Conservation (phyloP, 2,113 vertebrate species). For the Vicugna pacos region DNA sequence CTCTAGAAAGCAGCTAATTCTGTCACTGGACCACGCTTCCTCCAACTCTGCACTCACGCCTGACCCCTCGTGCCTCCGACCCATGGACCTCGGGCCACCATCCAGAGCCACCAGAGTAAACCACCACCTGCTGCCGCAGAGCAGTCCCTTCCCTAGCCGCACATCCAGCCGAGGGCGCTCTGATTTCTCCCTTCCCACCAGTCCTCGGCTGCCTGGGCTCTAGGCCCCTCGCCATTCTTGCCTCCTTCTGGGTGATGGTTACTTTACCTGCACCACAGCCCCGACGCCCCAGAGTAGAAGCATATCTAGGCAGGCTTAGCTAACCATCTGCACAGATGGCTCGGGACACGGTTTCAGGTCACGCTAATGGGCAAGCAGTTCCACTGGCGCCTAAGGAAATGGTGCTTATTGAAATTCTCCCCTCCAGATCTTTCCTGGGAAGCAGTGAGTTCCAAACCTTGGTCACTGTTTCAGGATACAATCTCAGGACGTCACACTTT, state of each 20-base stretch:
- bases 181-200: background rate
- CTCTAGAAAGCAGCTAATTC: background rate
- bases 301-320: fast-evolving
- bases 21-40: too few species aligned
- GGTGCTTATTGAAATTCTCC: fast-evolving
- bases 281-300: background rate
- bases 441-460: fast-evolving
- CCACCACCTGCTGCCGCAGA: background rate
- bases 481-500: fast-evolving
- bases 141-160: background rate
- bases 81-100: background rate
- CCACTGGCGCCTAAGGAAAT: fast-evolving
- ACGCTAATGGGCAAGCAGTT: fast-evolving
- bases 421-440: fast-evolving
- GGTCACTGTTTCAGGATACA: background rate
- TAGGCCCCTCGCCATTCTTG: fast-evolving
- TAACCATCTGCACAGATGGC: fast-evolving
- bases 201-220: background rate
- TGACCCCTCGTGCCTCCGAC: fast-evolving
- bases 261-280: too few species aligned
- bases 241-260: fast-evolving
- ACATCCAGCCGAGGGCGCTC: background rate
- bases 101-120: fast-evolving
- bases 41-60: fast-evolving
- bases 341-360: fast-evolving